These are phyloP conservation scores for Eugnorisma glareosa DNA, from an alignment of 2,888 invertebrate genomes.

Conservation along the genomic window DNA sequence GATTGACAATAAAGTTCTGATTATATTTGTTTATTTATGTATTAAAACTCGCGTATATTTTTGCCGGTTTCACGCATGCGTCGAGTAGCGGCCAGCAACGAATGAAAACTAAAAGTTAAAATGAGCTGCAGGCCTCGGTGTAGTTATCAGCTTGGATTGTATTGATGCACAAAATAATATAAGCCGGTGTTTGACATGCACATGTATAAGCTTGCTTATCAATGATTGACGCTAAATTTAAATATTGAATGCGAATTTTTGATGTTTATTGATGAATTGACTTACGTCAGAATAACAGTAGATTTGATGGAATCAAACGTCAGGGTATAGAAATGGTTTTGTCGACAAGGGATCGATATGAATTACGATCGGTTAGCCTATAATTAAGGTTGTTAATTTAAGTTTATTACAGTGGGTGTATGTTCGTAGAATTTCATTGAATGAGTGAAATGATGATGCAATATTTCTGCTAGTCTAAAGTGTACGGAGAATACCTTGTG, in stretches of 20 bases:
- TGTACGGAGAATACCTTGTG: slow-evolving; percentile 17
- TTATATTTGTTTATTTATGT: slow-evolving; percentile 21
- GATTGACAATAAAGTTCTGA: slow-evolving; percentile 16
- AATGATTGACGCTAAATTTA: not conserved
- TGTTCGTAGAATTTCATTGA: not conserved
- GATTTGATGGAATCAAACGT: not conserved
- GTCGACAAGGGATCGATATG: not conserved
- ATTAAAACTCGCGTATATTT: slow-evolving; percentile 57
- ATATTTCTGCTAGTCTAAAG: slow-evolving; percentile 12
- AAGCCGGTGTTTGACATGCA: slow-evolving; percentile 17
- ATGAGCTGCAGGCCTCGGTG: slow-evolving; percentile 17
- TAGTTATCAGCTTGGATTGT: slow-evolving; percentile 3
- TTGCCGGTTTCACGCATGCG: slow-evolving; percentile 64
- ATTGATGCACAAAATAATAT: slow-evolving; percentile 50
- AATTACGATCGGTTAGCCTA: not conserved
- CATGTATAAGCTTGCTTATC: not conserved
- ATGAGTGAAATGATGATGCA: not conserved
- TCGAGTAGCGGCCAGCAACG: slow-evolving; percentile 53
- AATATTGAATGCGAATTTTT: not conserved
- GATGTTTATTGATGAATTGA: not conserved
- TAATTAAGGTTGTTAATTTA: not conserved
- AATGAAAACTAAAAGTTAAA: slow-evolving; percentile 52
- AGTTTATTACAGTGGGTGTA: not conserved
- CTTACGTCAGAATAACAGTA: not conserved
- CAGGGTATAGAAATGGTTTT: not conserved